Percentiles rank a stretch among this genome's conserved stretches.
Conservation (phyloP, 2,888 invertebrate species). For the Lottia scabra region DNA sequence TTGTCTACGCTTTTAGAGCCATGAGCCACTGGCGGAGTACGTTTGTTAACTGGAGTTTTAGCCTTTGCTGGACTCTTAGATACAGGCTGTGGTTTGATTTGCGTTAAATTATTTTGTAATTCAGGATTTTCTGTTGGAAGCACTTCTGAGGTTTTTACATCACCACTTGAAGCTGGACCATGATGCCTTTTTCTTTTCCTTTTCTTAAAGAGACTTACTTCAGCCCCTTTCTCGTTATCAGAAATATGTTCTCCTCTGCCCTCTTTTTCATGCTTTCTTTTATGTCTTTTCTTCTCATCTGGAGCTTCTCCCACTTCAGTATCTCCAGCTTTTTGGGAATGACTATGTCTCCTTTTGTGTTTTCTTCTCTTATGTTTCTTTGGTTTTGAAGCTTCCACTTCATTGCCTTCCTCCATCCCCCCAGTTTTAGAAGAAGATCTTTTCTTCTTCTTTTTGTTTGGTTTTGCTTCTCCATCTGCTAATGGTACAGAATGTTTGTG, state of each 20-base stretch:
- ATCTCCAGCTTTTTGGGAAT: not conserved
- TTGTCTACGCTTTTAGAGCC: conserved; percentile 27
- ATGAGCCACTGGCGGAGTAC: conserved; percentile 17
- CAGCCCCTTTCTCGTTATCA: conserved; percentile 1
- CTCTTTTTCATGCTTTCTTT: conserved; percentile 10
- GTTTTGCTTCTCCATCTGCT: conserved; percentile 21
- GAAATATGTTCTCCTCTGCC: conserved; percentile 23
- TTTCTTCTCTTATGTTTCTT: conserved; percentile 36
- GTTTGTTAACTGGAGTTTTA: conserved; percentile 20
- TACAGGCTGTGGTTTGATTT: not conserved
- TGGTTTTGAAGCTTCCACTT: conserved; percentile 19
- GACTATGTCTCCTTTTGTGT: conserved; percentile 39
- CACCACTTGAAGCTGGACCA: not conserved
- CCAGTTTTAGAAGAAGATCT: conserved; percentile 28
- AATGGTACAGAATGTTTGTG: conserved; percentile 13
- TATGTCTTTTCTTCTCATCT: conserved; percentile 10
- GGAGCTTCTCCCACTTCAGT: not conserved
- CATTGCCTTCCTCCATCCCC: conserved; percentile 24
- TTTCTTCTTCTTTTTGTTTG: conserved; percentile 19
- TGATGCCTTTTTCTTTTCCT: conserved; percentile 25
- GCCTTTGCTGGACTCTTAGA: conserved; percentile 11
- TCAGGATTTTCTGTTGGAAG: conserved; percentile 5
- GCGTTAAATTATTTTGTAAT: not conserved
- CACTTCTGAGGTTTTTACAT: conserved; percentile 5
- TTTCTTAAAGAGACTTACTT: conserved; percentile 8